A percentile compares a stretch with the other conserved stretches of the same genome.
These are phyloP conservation scores for Pteruthius melanotis DNA, from an alignment of 2,113 vertebrate genomes.

Conservation along the genomic window DNA sequence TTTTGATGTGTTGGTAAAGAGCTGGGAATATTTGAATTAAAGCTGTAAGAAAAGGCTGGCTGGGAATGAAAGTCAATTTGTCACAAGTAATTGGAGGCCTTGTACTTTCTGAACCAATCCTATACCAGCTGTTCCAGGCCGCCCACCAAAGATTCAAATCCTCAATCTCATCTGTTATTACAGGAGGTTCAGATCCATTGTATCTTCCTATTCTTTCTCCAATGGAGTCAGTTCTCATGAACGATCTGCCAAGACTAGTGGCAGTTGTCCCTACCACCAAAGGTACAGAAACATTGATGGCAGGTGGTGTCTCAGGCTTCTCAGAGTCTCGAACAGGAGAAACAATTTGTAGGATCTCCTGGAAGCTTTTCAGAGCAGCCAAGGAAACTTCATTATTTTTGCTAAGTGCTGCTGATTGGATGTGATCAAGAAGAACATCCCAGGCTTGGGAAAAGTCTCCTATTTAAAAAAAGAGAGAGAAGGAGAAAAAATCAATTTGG, in stretches of 20 bases:
- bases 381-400: slow-evolving; percentile 98
- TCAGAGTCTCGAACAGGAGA: slow-evolving; percentile 89
- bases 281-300: slow-evolving; percentile 83
- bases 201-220: slow-evolving; percentile 87
- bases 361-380: slow-evolving; percentile 97
- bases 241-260: slow-evolving; percentile 83
- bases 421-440: slow-evolving; percentile 97
- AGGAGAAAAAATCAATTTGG: neutral
- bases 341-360: slow-evolving; percentile 97
- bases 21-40: slow-evolving; percentile 97
- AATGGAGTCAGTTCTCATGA: slow-evolving; percentile 88
- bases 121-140: slow-evolving; percentile 96
- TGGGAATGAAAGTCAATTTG: slow-evolving; percentile 93
- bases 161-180: slow-evolving; percentile 88
- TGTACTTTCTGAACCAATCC: slow-evolving; percentile 93
- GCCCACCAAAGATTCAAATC: slow-evolving; percentile 97
- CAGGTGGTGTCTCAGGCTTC: slow-evolving; percentile 81
- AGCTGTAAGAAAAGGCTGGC: slow-evolving; percentile 97
- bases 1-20: slow-evolving; percentile 96
- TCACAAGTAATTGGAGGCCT: slow-evolving; percentile 83
- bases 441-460: slow-evolving; percentile 97
- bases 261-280: slow-evolving; percentile 85
- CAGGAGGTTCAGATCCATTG: slow-evolving; percentile 71
- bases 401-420: slow-evolving; percentile 96
- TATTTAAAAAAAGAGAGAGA: slow-evolving; percentile 35